Evolutionary conservation across 2,797 vertebrate genomes (phyloP).

Genomic region (Uromys caudimaculatus): DNA sequence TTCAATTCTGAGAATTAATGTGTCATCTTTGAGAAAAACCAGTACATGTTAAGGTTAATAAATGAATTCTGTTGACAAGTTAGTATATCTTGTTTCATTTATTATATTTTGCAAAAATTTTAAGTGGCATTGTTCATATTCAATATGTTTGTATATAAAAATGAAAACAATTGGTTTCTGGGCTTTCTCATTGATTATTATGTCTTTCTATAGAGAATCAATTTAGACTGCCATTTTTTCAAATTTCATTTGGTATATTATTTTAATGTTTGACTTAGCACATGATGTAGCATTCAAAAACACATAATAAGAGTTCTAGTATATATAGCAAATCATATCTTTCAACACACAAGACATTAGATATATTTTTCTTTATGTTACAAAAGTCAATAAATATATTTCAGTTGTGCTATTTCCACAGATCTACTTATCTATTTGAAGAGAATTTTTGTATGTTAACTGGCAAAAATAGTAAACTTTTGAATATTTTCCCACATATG

Average conservation of each 20-base stretch:
- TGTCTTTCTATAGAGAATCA: slow-evolving; percentile 58
- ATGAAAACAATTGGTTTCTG: slow-evolving; percentile 65
- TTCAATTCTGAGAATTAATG: slow-evolving; percentile 33
- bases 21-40: neutral
- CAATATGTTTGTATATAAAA: slow-evolving; percentile 67
- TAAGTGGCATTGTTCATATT: slow-evolving; percentile 72
- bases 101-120: slow-evolving; percentile 58
- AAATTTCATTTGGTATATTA: neutral
- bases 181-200: slow-evolving; percentile 66
- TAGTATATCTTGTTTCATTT: slow-evolving; percentile 64
- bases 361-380: slow-evolving; percentile 76
- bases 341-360: slow-evolving; percentile 47
- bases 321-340: slow-evolving; percentile 33
- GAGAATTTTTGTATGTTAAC: slow-evolving; percentile 79
- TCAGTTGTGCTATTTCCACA: slow-evolving; percentile 70
- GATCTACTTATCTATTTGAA: slow-evolving; percentile 72
- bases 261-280: neutral
- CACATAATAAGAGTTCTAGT: neutral
- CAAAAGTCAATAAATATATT: slow-evolving; percentile 61
- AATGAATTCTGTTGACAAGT: slow-evolving; percentile 2
- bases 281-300: slow-evolving; percentile 59
- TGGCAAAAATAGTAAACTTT: slow-evolving; percentile 87
- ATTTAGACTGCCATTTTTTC: slow-evolving; percentile 63
- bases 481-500: slow-evolving; percentile 83
- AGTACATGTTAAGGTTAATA: neutral